A percentile compares a stretch with the other conserved stretches of the same genome.
Conservation (phyloP, 1,140 invertebrate species). For the Solenopsis fugax region DNA sequence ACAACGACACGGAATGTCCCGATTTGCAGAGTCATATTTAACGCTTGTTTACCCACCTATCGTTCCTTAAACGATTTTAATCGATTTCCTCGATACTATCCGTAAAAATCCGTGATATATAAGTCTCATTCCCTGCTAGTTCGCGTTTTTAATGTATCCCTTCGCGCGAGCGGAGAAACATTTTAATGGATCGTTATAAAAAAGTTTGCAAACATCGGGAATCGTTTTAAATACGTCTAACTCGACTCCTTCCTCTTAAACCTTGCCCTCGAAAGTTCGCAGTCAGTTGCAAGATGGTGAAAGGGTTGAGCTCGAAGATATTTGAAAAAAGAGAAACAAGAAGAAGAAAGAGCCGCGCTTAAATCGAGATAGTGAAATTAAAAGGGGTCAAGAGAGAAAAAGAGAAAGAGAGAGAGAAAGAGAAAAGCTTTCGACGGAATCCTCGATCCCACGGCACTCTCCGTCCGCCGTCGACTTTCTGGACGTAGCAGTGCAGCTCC, state of each 20-base stretch:
- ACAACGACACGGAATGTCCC: background rate
- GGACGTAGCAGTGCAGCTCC: slow-evolving; percentile 13
- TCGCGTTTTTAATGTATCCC: background rate
- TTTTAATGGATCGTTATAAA: background rate
- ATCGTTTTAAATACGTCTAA: slow-evolving; percentile 35
- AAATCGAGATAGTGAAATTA: slow-evolving; percentile 65
- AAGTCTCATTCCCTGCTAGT: background rate
- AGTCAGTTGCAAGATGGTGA: slow-evolving; percentile 12
- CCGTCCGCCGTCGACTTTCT: background rate
- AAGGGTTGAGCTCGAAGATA: background rate
- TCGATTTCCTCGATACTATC: background rate
- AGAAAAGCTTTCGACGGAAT: slow-evolving; percentile 30
- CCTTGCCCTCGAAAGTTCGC: slow-evolving; percentile 43
- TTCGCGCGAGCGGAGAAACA: background rate
- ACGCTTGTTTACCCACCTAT: background rate
- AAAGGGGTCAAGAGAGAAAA: slow-evolving; percentile 36
- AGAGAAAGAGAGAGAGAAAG: slow-evolving; percentile 28
- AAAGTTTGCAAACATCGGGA: background rate
- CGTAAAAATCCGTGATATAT: background rate
- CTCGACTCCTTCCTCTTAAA: slow-evolving; percentile 32
- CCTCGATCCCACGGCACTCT: slow-evolving; percentile 13
- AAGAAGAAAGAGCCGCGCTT: background rate
- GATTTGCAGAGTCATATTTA: slow-evolving; percentile 38
- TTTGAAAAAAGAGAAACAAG: slow-evolving; percentile 14
- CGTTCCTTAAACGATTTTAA: slow-evolving; percentile 14